phyloP scores from a whole-genome alignment of 2,797 vertebrate genomes.

The Enteromius trimaculatus region DNA sequence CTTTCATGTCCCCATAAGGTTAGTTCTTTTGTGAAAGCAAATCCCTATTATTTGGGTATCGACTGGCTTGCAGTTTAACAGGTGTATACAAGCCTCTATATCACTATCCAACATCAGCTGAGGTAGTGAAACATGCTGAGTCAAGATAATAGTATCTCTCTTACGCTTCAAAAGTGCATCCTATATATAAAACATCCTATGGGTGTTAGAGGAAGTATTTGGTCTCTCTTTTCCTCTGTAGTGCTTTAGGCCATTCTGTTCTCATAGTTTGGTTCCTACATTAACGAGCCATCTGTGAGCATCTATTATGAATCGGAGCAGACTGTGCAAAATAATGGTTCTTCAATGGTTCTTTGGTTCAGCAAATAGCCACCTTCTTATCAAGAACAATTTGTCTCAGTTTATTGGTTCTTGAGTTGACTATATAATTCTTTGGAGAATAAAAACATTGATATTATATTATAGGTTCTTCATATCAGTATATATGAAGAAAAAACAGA shows the following conservation, averaged over 20 bases:
- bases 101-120: constrained; percentile 36
- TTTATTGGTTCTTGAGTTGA: background rate
- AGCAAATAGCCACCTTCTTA: background rate
- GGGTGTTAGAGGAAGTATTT: constrained; percentile 7
- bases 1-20: constrained; percentile 31
- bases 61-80: constrained; percentile 21
- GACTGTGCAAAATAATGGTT: constrained; percentile 29
- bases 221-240: constrained; percentile 4
- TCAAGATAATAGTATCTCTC: constrained; percentile 16
- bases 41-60: constrained; percentile 31
- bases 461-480: background rate
- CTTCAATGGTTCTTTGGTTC: constrained; percentile 2
- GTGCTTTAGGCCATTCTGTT: constrained; percentile 32
- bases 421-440: background rate
- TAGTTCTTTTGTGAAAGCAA: constrained; percentile 34
- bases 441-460: background rate
- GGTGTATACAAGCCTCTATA: constrained; percentile 36
- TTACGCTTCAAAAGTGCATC: background rate
- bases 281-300: constrained; percentile 25
- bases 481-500: background rate
- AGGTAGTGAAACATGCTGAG: constrained; percentile 23
- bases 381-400: background rate
- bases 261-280: constrained; percentile 23
- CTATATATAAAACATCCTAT: constrained; percentile 25
- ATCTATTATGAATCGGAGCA: constrained; percentile 26